A percentile compares a stretch with the other conserved stretches of the same genome.
Evolutionary conservation across 2,797 vertebrate species (phyloP).

Genomic region (Microhierax caerulescens): DNA sequence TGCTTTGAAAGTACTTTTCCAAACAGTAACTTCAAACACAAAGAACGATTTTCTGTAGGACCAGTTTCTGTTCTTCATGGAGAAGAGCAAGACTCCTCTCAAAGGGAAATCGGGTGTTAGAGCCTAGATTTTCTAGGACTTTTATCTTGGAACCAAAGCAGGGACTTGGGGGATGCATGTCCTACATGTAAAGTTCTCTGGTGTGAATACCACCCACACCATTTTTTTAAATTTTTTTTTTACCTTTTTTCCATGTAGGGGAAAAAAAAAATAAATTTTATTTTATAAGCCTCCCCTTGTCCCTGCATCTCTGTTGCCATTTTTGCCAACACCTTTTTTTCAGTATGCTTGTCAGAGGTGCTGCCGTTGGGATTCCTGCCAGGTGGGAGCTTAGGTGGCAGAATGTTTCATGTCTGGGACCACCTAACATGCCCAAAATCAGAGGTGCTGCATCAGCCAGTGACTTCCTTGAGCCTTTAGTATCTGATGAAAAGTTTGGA

Average conservation of each 20-base stretch:
- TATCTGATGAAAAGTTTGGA: neutral
- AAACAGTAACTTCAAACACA: neutral
- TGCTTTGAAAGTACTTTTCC: neutral
- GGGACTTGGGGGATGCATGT: neutral
- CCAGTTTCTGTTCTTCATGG: neutral
- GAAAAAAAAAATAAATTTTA: too few species aligned
- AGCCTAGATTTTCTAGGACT: neutral
- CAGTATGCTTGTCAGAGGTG: neutral
- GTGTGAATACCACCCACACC: neutral
- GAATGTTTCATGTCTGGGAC: neutral
- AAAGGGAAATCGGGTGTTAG: neutral
- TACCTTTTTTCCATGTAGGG: neutral
- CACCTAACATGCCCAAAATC: neutral
- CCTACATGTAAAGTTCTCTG: neutral
- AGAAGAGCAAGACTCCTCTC: neutral
- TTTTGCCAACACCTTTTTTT: neutral
- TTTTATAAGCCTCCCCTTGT: neutral
- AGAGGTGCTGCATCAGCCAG: neutral
- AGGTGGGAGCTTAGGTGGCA: neutral
- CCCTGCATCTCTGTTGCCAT: rapidly evolving
- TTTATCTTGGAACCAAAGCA: neutral
- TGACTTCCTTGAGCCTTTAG: neutral
- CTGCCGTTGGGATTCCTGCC: neutral
- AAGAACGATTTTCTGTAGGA: neutral
- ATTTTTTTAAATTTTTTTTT: neutral